Conservation (phyloP, 2,797 vertebrate species). For the Heliangelus exortis region DNA sequence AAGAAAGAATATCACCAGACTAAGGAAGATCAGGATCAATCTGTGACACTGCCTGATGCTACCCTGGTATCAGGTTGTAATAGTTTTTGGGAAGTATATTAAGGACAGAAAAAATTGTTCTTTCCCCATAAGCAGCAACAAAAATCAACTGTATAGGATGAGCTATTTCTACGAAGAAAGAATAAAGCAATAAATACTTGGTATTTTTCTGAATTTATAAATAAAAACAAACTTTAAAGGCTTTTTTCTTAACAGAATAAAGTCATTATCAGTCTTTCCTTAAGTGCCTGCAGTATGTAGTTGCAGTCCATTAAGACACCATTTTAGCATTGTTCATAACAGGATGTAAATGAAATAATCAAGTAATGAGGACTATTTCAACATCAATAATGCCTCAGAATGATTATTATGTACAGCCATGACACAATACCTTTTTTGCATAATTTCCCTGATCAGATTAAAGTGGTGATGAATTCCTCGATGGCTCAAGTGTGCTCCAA, state of each 20-base stretch:
- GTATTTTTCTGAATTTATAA: not conserved
- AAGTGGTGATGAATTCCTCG: conserved; percentile 83
- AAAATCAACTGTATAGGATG: not conserved
- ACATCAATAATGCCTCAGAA: conserved; percentile 52
- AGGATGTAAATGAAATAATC: conserved; percentile 64
- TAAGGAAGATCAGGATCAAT: not conserved
- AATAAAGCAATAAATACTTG: not conserved
- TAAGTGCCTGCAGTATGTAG: conserved; percentile 32
- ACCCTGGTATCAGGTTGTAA: not conserved
- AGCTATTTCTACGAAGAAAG: not conserved
- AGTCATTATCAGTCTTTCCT: conserved; percentile 19
- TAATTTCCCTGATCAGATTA: conserved; percentile 76
- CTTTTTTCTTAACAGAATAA: conserved; percentile 43
- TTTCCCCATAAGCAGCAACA: not conserved
- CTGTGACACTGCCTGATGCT: not conserved
- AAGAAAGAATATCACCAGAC: not conserved
- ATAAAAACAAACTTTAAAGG: conserved; percentile 9
- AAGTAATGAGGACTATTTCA: conserved; percentile 52
- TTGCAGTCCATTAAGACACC: conserved; percentile 54
- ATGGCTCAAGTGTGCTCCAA: conserved; percentile 98
- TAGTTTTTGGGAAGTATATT: not conserved
- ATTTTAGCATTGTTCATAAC: conserved; percentile 49
- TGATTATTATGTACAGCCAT: conserved; percentile 61
- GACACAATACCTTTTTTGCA: conserved; percentile 78
- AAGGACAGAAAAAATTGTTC: not conserved